Conservation (phyloP, 2,113 vertebrate genomes). For the Coryphaenoides rupestris region DNA sequence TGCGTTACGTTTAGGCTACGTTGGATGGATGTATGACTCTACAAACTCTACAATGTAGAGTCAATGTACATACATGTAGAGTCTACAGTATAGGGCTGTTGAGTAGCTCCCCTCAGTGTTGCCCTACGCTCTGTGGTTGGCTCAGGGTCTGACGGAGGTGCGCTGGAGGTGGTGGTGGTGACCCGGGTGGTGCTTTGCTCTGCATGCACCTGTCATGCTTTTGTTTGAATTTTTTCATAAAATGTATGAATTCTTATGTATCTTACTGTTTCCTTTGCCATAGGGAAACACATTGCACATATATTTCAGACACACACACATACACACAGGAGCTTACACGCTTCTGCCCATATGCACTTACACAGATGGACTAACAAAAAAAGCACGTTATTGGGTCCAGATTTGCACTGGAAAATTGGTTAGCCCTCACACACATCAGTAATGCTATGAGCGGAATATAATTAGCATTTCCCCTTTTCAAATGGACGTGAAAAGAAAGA, state of each 20-base stretch:
- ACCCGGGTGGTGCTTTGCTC: constrained; percentile 45
- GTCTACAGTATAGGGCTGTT: constrained; percentile 34
- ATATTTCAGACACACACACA: no score
- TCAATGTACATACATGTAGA: no score
- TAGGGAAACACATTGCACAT: no score
- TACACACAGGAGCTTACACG: no score
- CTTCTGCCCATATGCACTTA: not conserved
- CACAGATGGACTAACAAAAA: constrained; percentile 27
- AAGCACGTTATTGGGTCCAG: constrained; percentile 58
- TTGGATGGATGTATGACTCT: constrained; percentile 15
- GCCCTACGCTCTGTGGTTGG: not conserved
- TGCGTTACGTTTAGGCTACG: no score
- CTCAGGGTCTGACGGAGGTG: constrained; percentile 51
- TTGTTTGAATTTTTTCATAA: constrained; percentile 16
- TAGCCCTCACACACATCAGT: constrained; percentile 60
- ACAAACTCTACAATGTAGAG: no score
- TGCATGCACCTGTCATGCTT: constrained; percentile 31
- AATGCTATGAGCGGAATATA: constrained; percentile 59
- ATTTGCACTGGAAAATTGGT: constrained; percentile 55
- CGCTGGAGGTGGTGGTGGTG: no score
- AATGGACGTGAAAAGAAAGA: constrained; percentile 49
- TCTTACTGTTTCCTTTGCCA: not conserved
- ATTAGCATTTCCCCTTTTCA: constrained; percentile 59
- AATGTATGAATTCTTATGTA: constrained; percentile 13
- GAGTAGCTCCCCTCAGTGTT: constrained; percentile 28